phyloP scores from a whole-genome alignment of 1,140 invertebrate species.

The Micrasema longulum region DNA sequence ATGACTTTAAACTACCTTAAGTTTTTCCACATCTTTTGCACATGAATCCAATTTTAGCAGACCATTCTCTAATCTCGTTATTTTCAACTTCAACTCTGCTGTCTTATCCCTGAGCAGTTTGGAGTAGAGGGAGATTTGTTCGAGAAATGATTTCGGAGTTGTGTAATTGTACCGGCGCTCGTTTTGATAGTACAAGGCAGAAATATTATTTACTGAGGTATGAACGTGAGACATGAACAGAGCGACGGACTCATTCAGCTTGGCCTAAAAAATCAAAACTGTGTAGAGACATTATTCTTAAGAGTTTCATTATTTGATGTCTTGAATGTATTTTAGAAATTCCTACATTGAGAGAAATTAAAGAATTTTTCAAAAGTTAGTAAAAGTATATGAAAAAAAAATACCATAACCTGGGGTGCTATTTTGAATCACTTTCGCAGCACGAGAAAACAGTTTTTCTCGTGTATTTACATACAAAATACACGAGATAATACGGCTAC shows the following conservation, averaged over 20 bases:
- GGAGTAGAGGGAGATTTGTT: slow-evolving; percentile 89
- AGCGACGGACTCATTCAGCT: slow-evolving; percentile 76
- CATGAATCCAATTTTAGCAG: slow-evolving; percentile 88
- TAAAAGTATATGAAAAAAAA: too few species aligned
- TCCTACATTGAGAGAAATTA: too few species aligned
- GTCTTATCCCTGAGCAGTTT: slow-evolving; percentile 86
- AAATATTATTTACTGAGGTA: slow-evolving; percentile 88
- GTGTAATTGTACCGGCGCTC: slow-evolving; percentile 96
- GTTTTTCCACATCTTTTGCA: slow-evolving; percentile 78
- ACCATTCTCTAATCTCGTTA: slow-evolving; percentile 87
- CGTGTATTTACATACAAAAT: too few species aligned
- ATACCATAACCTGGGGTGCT: too few species aligned
- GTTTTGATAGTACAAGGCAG: slow-evolving; percentile 83
- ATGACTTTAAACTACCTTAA: slow-evolving; percentile 72
- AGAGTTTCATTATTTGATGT: too few species aligned
- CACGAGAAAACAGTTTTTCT: too few species aligned
- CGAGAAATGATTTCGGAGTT: slow-evolving; percentile 96
- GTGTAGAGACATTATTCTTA: background rate
- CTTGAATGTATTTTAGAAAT: too few species aligned
- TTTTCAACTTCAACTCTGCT: slow-evolving; percentile 80
- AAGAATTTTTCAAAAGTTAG: too few species aligned
- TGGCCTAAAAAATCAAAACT: slow-evolving; percentile 59
- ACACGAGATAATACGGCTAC: too few species aligned
- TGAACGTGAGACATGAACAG: slow-evolving; percentile 94
- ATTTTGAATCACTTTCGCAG: too few species aligned